Base-by-base conservation (phyloP, 2,113 vertebrate species). In the Pampusana beccarii region DNA sequence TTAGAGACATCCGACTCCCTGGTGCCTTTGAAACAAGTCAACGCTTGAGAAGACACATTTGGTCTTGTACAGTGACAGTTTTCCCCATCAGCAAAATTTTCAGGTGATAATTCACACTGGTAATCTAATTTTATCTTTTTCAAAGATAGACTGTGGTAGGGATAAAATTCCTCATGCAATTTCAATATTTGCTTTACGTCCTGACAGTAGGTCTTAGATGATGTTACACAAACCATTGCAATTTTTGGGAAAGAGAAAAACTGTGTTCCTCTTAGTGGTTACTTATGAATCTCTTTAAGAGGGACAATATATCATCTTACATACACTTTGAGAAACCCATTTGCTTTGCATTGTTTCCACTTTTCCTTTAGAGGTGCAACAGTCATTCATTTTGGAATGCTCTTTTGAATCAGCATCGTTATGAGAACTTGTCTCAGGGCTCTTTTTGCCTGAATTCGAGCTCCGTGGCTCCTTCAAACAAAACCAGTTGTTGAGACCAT, bases 21-120 rank as follows among this genome's bases (percentile, higher is more conserved):
- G 97, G 95, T 97, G 97, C 97, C 97, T 94, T 94, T 89, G 90
- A 31, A 94, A 96, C 79, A 95, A 94, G 95, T 90, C 96, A 95
- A 5, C 1, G 18, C 84, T 92, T 97, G 95, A 97, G 86, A 95
- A 92, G 92, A 84, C 80, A 57, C 87, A 96, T 94, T 97, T 97
- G 96, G 92, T 89, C 80, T 96, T 82, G 69, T 58, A 24, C 38
- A 61, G 78, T 79, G 90, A 93, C 85, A 93, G 57, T 90, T 96
- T 86, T 93, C 50, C 58, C 83, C 62, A 91, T 92, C 90, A 95
- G 86, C 88, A 91, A 51, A 91, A 89, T 91, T 93, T 86, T 93
- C 65, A 90, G 93, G 92, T 95, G 90, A 40, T 97, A 96, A 77
- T 83, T 96, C 46, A 85, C 60, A 46, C 48, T 96, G 36, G 50